A percentile compares a stretch with the other conserved stretches of the same genome.
Conservation (phyloP, 2,113 vertebrate genomes). For the Tichodroma muraria region DNA sequence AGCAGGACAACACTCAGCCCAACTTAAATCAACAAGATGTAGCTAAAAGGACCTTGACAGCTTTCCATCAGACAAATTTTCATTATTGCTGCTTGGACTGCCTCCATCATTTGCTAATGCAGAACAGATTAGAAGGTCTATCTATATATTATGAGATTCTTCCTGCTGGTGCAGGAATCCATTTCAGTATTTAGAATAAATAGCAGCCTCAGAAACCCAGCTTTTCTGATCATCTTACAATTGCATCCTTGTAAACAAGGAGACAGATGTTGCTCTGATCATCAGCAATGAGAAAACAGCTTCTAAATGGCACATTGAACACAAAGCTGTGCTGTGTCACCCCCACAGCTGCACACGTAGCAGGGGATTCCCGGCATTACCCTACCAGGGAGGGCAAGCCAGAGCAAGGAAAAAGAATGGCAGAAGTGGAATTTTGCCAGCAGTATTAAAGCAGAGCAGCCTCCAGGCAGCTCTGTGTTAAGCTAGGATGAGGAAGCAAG, state of each 20-base stretch:
- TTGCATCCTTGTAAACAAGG: background rate
- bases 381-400: background rate
- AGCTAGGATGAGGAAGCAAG: background rate
- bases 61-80: background rate
- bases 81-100: background rate
- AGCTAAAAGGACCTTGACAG: background rate
- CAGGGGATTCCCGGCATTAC: slow-evolving; percentile 4
- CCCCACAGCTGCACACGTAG: background rate
- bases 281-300: background rate
- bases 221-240: slow-evolving; percentile 2
- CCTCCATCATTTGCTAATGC: background rate
- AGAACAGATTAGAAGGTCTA: background rate
- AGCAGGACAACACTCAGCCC: background rate
- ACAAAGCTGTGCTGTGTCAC: slow-evolving; percentile 7
- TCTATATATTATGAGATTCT: background rate
- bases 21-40: background rate
- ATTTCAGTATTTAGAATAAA: background rate
- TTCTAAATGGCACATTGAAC: background rate
- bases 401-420: background rate
- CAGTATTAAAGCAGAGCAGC: background rate
- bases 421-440: background rate
- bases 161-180: background rate
- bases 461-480: background rate
- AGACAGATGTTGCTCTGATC: slow-evolving; percentile 12
- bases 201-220: background rate